phyloP scores from a whole-genome alignment of 1,140 invertebrate species.

The Oscheius sp. region DNA sequence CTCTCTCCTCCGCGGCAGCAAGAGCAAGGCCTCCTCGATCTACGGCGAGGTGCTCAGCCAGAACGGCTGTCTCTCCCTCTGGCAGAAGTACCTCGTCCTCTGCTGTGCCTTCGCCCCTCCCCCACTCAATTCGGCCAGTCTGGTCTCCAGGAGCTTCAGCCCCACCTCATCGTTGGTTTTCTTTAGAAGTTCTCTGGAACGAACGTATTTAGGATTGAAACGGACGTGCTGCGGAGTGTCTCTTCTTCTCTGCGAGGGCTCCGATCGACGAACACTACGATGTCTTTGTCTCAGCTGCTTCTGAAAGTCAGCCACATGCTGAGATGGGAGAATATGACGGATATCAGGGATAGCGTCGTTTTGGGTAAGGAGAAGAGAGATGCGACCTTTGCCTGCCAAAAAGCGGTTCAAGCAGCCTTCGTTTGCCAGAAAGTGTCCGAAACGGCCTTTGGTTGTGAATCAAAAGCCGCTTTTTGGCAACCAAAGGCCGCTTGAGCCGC shows the following conservation, averaged over 20 bases:
- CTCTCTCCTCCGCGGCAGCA: slow-evolving; percentile 75
- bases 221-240: slow-evolving; percentile 40
- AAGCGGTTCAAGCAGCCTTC: too few relatives aligned
- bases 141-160: slow-evolving; percentile 46
- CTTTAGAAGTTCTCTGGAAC: neutral
- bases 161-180: slow-evolving; percentile 26
- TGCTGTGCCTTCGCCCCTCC: slow-evolving; percentile 56
- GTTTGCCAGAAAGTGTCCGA: too few relatives aligned
- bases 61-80: slow-evolving; percentile 57
- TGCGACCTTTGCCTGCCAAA: too few relatives aligned
- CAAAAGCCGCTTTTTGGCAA: too few relatives aligned
- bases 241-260: slow-evolving; percentile 30
- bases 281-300: slow-evolving; percentile 32
- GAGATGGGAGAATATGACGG: slow-evolving; percentile 76
- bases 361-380: slow-evolving; percentile 72
- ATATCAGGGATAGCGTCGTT: slow-evolving; percentile 87
- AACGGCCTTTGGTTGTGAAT: too few relatives aligned
- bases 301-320: slow-evolving; percentile 56
- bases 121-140: slow-evolving; percentile 26
- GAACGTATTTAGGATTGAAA: slow-evolving; percentile 13
- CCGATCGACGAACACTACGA: slow-evolving; percentile 12
- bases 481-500: too few relatives aligned
- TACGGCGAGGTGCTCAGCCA: slow-evolving; percentile 55
- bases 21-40: slow-evolving; percentile 58
- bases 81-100: slow-evolving; percentile 58